Percentiles rank a stretch among this genome's conserved stretches.
Conservation (phyloP, 2,797 vertebrate species). For the Arnoldichthys spilopterus region DNA sequence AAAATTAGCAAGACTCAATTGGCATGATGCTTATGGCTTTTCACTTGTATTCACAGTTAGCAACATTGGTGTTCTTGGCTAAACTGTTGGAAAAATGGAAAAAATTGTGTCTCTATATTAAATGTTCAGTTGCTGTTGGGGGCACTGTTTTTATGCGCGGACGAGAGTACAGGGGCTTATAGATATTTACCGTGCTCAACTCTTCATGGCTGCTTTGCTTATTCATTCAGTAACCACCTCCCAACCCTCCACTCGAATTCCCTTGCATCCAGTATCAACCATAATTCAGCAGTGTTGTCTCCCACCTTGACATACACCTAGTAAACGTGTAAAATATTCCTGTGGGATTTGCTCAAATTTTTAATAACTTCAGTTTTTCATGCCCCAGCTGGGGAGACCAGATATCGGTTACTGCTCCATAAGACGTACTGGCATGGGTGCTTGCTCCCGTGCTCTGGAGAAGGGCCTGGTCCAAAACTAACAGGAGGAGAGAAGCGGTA, state of each 20-base stretch:
- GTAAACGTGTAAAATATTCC: conserved; percentile 83
- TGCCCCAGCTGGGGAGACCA: conserved; percentile 56
- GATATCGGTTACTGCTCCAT: conserved; percentile 81
- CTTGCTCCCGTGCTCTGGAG: conserved; percentile 68
- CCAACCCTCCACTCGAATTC: conserved; percentile 62
- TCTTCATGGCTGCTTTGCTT: conserved; percentile 37
- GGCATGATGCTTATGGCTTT: too few species aligned
- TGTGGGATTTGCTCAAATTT: conserved; percentile 75
- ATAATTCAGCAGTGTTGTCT: conserved; percentile 81
- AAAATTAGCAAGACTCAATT: too few species aligned
- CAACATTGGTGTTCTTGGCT: neutral
- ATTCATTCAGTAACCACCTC: conserved; percentile 43
- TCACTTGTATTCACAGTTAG: too few species aligned
- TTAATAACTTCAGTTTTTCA: conserved; percentile 78
- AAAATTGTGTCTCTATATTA: neutral
- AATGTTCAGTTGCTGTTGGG: conserved; percentile 6
- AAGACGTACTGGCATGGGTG: conserved; percentile 75
- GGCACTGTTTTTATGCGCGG: neutral
- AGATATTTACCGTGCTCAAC: conserved; percentile 26
- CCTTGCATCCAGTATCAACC: conserved; percentile 71
- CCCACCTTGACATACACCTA: conserved; percentile 81
- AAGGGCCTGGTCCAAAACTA: conserved; percentile 77
- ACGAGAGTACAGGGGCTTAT: neutral
- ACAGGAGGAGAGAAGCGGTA: conserved; percentile 74
- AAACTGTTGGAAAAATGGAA: neutral